Conservation (phyloP, 1,140 invertebrate genomes). For the Babylonia areolata region DNA sequence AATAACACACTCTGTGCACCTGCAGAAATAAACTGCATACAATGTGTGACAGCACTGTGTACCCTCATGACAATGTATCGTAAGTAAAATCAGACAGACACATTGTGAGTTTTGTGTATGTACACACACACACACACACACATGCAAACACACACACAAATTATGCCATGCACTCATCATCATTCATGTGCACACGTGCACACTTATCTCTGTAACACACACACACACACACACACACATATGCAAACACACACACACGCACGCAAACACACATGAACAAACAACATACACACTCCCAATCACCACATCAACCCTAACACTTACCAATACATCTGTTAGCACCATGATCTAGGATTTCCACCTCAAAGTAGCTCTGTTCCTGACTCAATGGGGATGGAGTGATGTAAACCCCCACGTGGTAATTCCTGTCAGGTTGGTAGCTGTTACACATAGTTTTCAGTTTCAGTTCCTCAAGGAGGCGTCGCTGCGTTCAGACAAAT, state of each 20-base stretch:
- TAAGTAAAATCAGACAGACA: no score
- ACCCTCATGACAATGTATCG: no score
- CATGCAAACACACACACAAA: neutral
- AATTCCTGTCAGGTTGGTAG: conserved; percentile 35
- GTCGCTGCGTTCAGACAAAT: no score
- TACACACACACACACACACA: neutral
- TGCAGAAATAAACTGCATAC: no score
- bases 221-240: conserved; percentile 3
- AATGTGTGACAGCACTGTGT: no score
- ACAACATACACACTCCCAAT: neutral
- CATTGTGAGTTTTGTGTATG: no score
- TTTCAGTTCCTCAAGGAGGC: no score
- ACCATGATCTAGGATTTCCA: conserved; percentile 81
- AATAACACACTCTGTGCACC: no score
- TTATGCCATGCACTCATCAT: no score
- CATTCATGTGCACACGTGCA: neutral
- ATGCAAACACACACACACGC: neutral
- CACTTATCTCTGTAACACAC: neutral
- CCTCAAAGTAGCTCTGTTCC: conserved; percentile 80
- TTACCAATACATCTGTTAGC: conserved; percentile 80
- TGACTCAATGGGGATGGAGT: conserved; percentile 78
- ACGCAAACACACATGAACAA: neutral
- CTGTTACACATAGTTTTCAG: conserved; percentile 14
- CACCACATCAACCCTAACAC: neutral
- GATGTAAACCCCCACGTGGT: conserved; percentile 80